Percentiles rank a stretch among this genome's conserved stretches.
These are phyloP conservation scores for Magallana gigas DNA, from an alignment of 1,140 invertebrate genomes.

Conservation along the genomic window DNA sequence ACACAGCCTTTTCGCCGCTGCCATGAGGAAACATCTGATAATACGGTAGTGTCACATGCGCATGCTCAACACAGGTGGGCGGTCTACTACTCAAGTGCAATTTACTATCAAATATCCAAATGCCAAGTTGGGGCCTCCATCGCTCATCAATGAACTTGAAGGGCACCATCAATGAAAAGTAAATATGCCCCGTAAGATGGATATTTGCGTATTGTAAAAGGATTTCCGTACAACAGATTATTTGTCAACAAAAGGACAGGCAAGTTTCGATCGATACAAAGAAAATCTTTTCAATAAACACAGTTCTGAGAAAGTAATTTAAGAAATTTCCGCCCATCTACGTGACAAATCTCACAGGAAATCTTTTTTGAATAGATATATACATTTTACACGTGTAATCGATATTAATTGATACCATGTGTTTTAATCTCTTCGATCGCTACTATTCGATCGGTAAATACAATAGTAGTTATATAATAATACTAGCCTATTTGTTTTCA, in stretches of 20 bases:
- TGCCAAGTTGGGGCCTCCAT: conserved; percentile 63
- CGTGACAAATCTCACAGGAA: too few relatives aligned
- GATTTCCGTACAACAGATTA: neutral
- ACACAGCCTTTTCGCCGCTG: conserved; percentile 79
- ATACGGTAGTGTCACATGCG: conserved; percentile 61
- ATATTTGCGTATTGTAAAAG: conserved; percentile 15
- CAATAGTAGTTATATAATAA: too few relatives aligned
- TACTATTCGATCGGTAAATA: too few relatives aligned
- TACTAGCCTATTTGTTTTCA: too few relatives aligned
- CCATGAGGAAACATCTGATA: conserved; percentile 79
- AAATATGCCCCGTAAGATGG: conserved; percentile 56
- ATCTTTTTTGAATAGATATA: too few relatives aligned
- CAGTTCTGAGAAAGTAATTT: too few relatives aligned
- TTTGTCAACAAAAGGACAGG: conserved; percentile 26
- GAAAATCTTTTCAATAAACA: too few relatives aligned
- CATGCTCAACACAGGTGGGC: conserved; percentile 71
- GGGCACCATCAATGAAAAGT: conserved; percentile 68
- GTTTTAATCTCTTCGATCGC: too few relatives aligned
- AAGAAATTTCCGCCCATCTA: too few relatives aligned
- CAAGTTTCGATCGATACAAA: conserved; percentile 8
- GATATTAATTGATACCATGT: too few relatives aligned
- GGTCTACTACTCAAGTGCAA: conserved; percentile 56
- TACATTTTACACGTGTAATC: too few relatives aligned
- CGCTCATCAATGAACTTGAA: conserved; percentile 68
- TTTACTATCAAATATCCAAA: conserved; percentile 65